Evolutionary conservation across 2,797 vertebrate genomes (phyloP).

Genomic region (Carcharodon carcharias): DNA sequence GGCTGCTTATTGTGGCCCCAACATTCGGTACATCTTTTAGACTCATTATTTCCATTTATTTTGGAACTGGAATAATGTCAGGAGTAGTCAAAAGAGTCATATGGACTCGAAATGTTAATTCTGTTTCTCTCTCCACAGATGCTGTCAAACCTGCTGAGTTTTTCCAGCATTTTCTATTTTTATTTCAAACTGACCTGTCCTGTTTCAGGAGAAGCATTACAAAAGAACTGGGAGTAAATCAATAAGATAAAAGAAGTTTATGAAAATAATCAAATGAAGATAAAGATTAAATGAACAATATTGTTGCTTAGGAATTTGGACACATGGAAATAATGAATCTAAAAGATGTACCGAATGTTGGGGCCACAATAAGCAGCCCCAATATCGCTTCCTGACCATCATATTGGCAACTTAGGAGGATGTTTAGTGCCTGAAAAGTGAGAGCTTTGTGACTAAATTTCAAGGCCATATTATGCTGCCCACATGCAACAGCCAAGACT

Average conservation of each 20-base stretch:
- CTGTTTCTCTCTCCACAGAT: no score
- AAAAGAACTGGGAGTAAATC: background rate
- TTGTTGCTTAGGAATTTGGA: background rate
- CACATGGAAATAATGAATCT: background rate
- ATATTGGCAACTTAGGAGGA: background rate
- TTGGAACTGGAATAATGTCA: background rate
- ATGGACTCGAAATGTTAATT: no score
- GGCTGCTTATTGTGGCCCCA: background rate
- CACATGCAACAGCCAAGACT: background rate
- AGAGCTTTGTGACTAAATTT: background rate
- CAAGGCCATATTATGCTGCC: background rate
- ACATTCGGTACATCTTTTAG: background rate
- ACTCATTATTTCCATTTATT: background rate
- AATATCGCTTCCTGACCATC: background rate
- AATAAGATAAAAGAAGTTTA: background rate
- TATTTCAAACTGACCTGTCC: background rate
- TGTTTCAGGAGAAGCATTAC: background rate
- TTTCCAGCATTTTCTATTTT: no score
- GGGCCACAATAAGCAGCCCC: background rate
- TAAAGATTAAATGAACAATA: background rate
- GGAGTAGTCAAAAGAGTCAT: background rate
- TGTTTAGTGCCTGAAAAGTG: background rate
- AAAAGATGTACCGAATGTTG: background rate
- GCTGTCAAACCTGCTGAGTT: no score
- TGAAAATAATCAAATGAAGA: background rate